phyloP scores from a whole-genome alignment of 2,888 invertebrate genomes.

The Anticlea derivata region DNA sequence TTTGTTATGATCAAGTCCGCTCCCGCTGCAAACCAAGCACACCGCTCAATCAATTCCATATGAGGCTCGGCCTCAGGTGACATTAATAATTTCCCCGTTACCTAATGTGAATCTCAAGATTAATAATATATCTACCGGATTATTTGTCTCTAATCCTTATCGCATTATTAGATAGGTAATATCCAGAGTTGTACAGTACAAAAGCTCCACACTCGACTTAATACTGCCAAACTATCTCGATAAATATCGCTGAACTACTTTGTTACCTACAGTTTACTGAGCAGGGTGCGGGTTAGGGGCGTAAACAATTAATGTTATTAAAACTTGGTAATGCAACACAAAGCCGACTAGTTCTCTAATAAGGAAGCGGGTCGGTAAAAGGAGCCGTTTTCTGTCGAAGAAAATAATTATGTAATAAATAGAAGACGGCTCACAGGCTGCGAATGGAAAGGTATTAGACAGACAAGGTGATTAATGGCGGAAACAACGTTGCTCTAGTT shows the following conservation, averaged over 20 bases:
- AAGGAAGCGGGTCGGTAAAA: conserved; percentile 56
- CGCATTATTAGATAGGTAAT: conserved; percentile 37
- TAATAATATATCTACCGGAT: conserved; percentile 52
- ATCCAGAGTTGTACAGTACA: conserved; percentile 17
- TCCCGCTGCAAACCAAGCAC: conserved; percentile 86
- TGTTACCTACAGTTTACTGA: conserved; percentile 55
- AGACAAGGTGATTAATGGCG: conserved; percentile 80
- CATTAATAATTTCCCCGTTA: conserved; percentile 53
- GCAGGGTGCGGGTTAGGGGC: conserved; percentile 69
- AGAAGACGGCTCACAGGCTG: conserved; percentile 68
- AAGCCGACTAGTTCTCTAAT: conserved; percentile 61
- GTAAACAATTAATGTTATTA: conserved; percentile 78
- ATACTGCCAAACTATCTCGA: conserved; percentile 64
- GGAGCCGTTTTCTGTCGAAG: conserved; percentile 66
- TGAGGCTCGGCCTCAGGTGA: conserved; percentile 30
- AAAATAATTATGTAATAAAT: conserved; percentile 80
- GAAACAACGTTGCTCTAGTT: conserved; percentile 61
- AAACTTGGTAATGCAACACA: conserved; percentile 71
- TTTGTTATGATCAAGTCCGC: conserved; percentile 94
- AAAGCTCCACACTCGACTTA: conserved; percentile 43
- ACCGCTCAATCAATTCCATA: conserved; percentile 36
- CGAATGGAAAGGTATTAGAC: conserved; percentile 80
- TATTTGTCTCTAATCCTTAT: conserved; percentile 52
- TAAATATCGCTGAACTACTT: conserved; percentile 66
- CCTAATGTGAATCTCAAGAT: conserved; percentile 59